Evolutionary conservation across 2,113 vertebrate species (phyloP), one percentile per base, ranked within the genome.

Genomic region (Formicarius rufipectus): DNA sequence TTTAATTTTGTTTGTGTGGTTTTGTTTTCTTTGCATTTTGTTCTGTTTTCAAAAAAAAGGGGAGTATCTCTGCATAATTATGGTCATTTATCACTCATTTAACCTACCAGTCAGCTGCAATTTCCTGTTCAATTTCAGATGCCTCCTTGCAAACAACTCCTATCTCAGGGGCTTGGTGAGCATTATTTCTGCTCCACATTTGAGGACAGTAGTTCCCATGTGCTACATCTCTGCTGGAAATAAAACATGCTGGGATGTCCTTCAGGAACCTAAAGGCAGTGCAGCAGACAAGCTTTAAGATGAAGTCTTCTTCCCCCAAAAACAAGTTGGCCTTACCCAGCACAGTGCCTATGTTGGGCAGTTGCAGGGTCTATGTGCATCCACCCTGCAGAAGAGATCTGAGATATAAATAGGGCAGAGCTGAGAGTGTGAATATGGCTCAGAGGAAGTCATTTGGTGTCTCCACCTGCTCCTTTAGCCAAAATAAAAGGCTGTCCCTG

Each of bases 41-140:
- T 23, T 75, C 21, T 53, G 21, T 44, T 37, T 75, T 64, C 24
- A 11, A 9, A 23, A 66, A 67, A 64, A 58, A 86, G 37, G 2
- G 10, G 40, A 87, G 25, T 83, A 50, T 78, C 30, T 74, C 19
- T 74, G 59, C 28, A 39, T 30, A 33, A 42, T 94, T 74, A 47
- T 0, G 0, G 44, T 86, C 28, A 82, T 81, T 90, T 89, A 25
- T 81, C 93, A 97, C 81, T 62, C 82, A 85, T 95, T 90, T 84
- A 82, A 67, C 59, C 47, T 19, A 3, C 59, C 94, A 87, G 77
- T 31, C 63, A 93, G 30, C 74, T 75, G 84, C 73, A 87, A 28
- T 93, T 95, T 96, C 91, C 74, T 91, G 45, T 56, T 91, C 83
- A 90, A 62, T 69, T 83, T 49, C 63, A 84, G 35, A 63, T 66